Evolutionary conservation across 1,140 invertebrate species (phyloP), one percentile per base, ranked within the genome.

Genomic region (Drosophila littoralis): DNA sequence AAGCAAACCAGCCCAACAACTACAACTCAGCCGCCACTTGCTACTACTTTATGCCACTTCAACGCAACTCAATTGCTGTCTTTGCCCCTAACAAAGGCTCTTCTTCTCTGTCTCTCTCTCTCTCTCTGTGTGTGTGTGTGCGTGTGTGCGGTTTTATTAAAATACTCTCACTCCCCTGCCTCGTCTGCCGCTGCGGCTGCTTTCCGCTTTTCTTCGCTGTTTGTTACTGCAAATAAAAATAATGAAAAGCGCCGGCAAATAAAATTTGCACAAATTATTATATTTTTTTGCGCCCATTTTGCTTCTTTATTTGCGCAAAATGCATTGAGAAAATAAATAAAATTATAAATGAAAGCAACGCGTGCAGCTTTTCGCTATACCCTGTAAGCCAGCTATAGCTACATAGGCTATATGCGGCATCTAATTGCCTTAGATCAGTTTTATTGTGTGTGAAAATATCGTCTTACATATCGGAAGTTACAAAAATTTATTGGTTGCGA

Each of bases 31-130:
- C 79, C 64, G 83, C 83, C 76, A 86, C 83, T 86, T 86, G 83
- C 83, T 63, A 86, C 83, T 89, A 88, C 83, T 88, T 88, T 89
- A 88, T 88, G 83, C 83, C 84, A 89, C 83, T 88, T 88, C 83
- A 88, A 88, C 83, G 80, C 84, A 88, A 88, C 84, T 88, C 83
- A 86, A 86, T 86, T 88, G 83, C 83, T 88, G 89, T 88, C 83
- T 88, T 88, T 88, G 84, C 80, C 77, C 83, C 79, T 77, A 79
- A 89, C 79, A 83, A 83, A 79, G 72, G 55, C 15, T 63, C 45
- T 65, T 48, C 69, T 59, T 65, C 54, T 58, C 51, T 68, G 43
- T 72, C 33, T 58, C 13, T 57, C 50, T 65, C 51, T 69, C 22
- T 58, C n/a, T 51, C 22, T 36, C 43, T 63, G 10, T 66, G 51